Percentiles rank a stretch among this genome's conserved stretches.
These are phyloP conservation scores for Girardinichthys multiradiatus DNA, from an alignment of 2,113 vertebrate genomes.

Conservation along the genomic window DNA sequence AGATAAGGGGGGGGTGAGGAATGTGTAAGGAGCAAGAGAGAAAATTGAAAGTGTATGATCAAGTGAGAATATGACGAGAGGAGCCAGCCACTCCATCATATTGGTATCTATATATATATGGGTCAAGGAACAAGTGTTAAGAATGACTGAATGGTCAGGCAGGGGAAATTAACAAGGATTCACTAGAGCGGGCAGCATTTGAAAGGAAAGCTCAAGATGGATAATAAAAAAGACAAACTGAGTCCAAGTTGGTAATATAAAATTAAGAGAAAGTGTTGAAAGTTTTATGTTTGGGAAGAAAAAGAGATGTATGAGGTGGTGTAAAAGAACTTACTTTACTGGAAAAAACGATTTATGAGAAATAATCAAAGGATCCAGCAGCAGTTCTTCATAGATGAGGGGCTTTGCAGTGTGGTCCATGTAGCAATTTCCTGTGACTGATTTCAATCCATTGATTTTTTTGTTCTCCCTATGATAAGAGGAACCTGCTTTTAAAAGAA, in stretches of 20 bases:
- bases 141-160: neutral
- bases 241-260: neutral
- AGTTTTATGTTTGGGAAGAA: neutral
- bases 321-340: neutral
- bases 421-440: neutral
- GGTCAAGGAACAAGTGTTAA: conserved; percentile 6
- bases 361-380: conserved; percentile 21
- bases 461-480: neutral
- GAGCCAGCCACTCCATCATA: conserved; percentile 7
- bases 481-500: neutral
- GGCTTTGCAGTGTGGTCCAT: neutral
- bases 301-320: neutral
- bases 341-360: neutral
- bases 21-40: neutral
- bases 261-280: neutral
- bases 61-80: conserved; percentile 7
- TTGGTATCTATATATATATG: conserved; percentile 4
- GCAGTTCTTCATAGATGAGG: conserved; percentile 20
- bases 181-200: neutral
- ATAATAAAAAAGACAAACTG: neutral
- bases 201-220: neutral
- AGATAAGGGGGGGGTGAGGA: neutral
- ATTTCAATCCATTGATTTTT: neutral
- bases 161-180: conserved; percentile 10
- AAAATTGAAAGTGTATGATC: conserved; percentile 21